Evolutionary conservation across 2,888 invertebrate species (phyloP).

Genomic region (Philaethria dido): DNA sequence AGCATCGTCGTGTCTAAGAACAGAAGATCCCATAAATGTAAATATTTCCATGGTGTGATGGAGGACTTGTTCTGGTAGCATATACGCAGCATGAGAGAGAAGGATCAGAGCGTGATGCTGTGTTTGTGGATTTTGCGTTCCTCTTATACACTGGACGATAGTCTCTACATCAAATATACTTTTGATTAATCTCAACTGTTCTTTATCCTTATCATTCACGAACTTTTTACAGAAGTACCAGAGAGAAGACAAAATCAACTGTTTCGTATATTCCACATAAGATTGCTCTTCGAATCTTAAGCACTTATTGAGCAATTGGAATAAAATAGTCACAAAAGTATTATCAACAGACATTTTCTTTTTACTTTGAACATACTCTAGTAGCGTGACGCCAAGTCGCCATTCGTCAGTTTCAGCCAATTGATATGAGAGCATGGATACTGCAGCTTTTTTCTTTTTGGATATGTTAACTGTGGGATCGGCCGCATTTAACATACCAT

Average conservation of each 20-base stretch:
- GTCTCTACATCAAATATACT: constrained; percentile 87
- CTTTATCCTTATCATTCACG: constrained; percentile 66
- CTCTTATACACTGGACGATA: constrained; percentile 94
- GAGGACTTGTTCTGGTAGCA: constrained; percentile 92
- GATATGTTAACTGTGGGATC: constrained; percentile 65
- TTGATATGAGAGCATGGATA: constrained; percentile 81
- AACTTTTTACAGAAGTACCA: constrained; percentile 88
- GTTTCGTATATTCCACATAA: constrained; percentile 94
- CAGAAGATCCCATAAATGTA: constrained; percentile 98
- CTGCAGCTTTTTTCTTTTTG: constrained; percentile 71
- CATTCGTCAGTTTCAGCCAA: constrained; percentile 87
- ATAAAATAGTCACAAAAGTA: constrained; percentile 88
- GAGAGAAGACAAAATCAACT: constrained; percentile 91
- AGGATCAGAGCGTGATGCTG: constrained; percentile 96
- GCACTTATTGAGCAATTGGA: constrained; percentile 91
- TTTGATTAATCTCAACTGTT: constrained; percentile 73
- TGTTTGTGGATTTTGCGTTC: constrained; percentile 96
- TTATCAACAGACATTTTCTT: constrained; percentile 89
- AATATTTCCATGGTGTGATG: constrained; percentile 98
- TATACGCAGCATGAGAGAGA: constrained; percentile 89
- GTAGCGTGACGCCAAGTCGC: constrained; percentile 90
- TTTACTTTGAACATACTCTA: constrained; percentile 94
- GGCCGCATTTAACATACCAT: constrained; percentile 82
- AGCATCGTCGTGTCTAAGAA: constrained; percentile 96
- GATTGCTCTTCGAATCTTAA: constrained; percentile 92